These are phyloP conservation scores for Artibeus jamaicensis DNA, from an alignment of 2,797 vertebrate genomes.

Conservation along the genomic window DNA sequence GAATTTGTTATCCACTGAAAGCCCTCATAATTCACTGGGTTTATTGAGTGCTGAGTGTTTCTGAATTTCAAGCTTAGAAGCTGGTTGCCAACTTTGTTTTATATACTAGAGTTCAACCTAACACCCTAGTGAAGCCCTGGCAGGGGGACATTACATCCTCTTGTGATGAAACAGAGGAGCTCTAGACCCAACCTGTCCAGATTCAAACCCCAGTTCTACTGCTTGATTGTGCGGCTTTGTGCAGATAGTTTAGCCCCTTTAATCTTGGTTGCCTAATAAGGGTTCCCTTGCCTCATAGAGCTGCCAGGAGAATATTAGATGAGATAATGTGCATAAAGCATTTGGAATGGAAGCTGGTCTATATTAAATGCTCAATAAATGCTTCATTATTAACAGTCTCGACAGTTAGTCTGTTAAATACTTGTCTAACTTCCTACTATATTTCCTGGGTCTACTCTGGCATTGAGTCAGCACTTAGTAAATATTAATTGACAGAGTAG, in stretches of 20 bases:
- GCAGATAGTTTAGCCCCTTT: background rate
- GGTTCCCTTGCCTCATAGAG: background rate
- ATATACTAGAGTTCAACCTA: background rate
- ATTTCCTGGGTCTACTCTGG: background rate
- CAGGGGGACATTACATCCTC: accelerated
- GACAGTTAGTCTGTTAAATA: background rate
- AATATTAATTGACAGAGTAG: background rate
- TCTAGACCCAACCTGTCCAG: background rate
- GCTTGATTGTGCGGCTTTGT: background rate
- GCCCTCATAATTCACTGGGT: background rate
- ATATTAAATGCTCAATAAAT: background rate
- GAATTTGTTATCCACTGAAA: conserved; percentile 6
- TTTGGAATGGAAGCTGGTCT: background rate
- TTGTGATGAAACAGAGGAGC: background rate
- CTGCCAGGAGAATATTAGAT: background rate
- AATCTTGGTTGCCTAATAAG: background rate
- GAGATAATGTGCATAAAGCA: background rate
- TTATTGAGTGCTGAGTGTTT: background rate
- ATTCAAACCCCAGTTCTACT: background rate
- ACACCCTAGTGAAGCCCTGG: background rate
- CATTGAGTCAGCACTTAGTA: background rate
- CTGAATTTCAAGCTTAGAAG: background rate
- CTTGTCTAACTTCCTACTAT: background rate
- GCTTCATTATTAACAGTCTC: background rate
- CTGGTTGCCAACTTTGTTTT: background rate